A percentile compares a stretch with the other conserved stretches of the same genome.
phyloP scores from a whole-genome alignment of 2,797 vertebrate species.

The Monodelphis domestica region DNA sequence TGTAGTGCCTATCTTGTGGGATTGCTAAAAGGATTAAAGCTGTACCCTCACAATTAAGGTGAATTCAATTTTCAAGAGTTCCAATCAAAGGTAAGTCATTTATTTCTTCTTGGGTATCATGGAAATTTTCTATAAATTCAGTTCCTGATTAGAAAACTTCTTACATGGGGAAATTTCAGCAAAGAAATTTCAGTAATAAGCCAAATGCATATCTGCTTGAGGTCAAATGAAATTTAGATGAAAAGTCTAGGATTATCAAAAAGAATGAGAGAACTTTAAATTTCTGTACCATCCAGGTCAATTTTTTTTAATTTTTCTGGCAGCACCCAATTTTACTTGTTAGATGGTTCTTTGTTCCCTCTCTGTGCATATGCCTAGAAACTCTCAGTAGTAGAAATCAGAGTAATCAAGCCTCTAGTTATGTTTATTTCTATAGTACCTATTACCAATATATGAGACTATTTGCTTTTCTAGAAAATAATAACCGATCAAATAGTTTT shows the following conservation, averaged over 20 bases:
- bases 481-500: background rate
- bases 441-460: background rate
- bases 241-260: conserved; percentile 79
- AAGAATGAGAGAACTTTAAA: conserved; percentile 73
- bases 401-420: conserved; percentile 34
- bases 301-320: conserved; percentile 70
- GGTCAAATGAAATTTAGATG: conserved; percentile 80
- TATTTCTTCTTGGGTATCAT: conserved; percentile 65
- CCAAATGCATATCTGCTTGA: conserved; percentile 74
- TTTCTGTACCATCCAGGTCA: conserved; percentile 76
- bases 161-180: conserved; percentile 71
- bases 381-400: conserved; percentile 62
- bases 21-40: background rate
- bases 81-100: conserved; percentile 58
- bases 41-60: conserved; percentile 60
- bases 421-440: conserved; percentile 48
- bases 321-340: conserved; percentile 72
- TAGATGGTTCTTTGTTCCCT: conserved; percentile 53
- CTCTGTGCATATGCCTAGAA: conserved; percentile 26
- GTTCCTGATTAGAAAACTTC: conserved; percentile 76
- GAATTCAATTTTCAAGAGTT: conserved; percentile 52
- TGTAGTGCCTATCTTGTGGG: background rate
- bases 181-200: conserved; percentile 78
- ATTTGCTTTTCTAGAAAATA: conserved; percentile 36
- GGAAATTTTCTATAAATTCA: conserved; percentile 74